Evolutionary conservation across 2,797 vertebrate genomes (phyloP).

Genomic region (Cirrhinus molitorella): DNA sequence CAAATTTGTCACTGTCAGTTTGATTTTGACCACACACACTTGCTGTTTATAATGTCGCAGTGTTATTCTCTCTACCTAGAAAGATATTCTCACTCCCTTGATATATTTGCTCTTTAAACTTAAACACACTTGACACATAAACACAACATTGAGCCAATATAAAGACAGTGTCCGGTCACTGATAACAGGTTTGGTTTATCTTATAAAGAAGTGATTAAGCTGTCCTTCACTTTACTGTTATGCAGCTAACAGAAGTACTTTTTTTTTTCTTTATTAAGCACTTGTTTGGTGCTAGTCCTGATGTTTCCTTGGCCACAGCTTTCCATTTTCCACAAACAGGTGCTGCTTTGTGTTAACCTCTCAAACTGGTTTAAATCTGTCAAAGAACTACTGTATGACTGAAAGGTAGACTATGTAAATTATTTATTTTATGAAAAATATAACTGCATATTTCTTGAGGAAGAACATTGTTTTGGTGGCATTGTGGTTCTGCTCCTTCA

Average conservation of each 20-base stretch:
- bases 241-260: not conserved
- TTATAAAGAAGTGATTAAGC: not conserved
- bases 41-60: conserved; percentile 17
- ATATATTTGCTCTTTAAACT: conserved; percentile 22
- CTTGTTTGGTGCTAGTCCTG: not conserved
- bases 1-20: not conserved
- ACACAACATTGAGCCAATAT: conserved; percentile 7
- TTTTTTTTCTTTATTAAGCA: not conserved
- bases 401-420: not conserved
- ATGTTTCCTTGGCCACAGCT: not conserved
- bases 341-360: not conserved
- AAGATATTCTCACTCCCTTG: conserved; percentile 16
- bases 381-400: not conserved
- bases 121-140: conserved; percentile 21
- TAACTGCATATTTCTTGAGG: not conserved
- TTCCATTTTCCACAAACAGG: not conserved
- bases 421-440: not conserved
- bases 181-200: not conserved
- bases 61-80: not conserved
- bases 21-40: conserved; percentile 1
- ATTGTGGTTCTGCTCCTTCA: not conserved
- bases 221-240: not conserved
- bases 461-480: not conserved
- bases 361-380: not conserved
- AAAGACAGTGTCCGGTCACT: not conserved